These are phyloP conservation scores for Campaea margaritaria DNA, from an alignment of 2,888 invertebrate genomes.

Conservation along the genomic window DNA sequence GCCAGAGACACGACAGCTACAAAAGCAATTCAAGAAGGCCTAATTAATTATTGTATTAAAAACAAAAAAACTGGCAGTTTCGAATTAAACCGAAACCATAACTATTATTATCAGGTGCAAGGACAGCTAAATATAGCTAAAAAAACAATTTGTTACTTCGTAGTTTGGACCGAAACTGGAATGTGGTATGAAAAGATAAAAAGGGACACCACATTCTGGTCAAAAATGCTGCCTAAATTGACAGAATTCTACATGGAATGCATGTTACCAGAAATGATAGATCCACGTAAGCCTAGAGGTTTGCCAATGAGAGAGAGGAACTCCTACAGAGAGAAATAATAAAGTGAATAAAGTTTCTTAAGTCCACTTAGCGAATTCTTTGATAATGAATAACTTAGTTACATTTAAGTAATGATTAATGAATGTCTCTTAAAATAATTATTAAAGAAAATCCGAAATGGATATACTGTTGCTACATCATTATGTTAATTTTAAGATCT, in stretches of 20 bases:
- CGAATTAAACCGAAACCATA: neutral
- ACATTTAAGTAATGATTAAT: no score
- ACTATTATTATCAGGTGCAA: neutral
- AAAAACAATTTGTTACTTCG: neutral
- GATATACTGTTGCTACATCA: no score
- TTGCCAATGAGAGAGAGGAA: neutral
- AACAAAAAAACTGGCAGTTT: neutral
- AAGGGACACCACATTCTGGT: neutral
- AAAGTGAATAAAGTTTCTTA: no score
- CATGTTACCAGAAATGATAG: neutral
- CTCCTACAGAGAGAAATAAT: no score
- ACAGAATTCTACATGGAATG: neutral
- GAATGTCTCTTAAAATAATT: no score
- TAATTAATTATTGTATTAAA: neutral
- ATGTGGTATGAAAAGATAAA: neutral
- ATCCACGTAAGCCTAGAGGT: neutral
- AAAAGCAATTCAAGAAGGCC: neutral
- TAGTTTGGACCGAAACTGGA: neutral
- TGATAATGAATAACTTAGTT: no score
- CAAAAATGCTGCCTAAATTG: neutral
- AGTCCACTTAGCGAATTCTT: no score
- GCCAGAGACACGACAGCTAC: neutral
- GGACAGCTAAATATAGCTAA: conserved; percentile 7
- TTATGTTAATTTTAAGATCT: no score
- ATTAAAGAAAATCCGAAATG: no score